phyloP scores from a whole-genome alignment of 1,140 invertebrate species.

The Magallana ariakensis region DNA sequence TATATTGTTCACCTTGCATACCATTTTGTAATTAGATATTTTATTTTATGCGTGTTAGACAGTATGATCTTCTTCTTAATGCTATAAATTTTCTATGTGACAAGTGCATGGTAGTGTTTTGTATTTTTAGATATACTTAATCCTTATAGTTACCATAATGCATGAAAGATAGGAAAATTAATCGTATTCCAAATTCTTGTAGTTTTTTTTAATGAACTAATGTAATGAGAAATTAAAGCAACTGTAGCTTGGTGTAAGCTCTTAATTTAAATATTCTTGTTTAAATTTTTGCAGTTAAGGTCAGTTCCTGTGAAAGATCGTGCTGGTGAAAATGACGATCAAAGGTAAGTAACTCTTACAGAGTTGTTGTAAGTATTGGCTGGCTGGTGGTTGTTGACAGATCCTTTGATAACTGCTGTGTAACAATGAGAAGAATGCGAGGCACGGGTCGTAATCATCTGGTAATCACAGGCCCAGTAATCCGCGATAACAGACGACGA shows the following conservation, averaged over 20 bases:
- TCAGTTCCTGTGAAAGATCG: not conserved
- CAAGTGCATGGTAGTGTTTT: too few species aligned
- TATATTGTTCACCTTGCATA: too few species aligned
- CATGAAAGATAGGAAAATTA: too few species aligned
- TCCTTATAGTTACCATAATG: too few species aligned
- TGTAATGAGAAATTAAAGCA: slow-evolving; percentile 9
- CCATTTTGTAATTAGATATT: too few species aligned
- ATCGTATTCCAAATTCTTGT: too few species aligned
- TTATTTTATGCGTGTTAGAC: too few species aligned
- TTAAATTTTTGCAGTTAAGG: not conserved
- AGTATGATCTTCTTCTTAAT: too few species aligned
- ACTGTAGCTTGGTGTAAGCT: not conserved
- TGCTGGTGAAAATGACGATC: not conserved
- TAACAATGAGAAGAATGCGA: slow-evolving; percentile 1
- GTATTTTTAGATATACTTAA: too few species aligned
- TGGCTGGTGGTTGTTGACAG: not conserved
- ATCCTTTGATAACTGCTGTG: not conserved
- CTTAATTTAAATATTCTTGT: not conserved
- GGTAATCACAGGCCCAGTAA: slow-evolving; percentile 4
- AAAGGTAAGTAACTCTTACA: slow-evolving; percentile 31
- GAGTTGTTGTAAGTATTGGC: not conserved
- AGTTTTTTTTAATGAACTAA: not conserved
- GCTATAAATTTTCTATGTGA: too few species aligned
- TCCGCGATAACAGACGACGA: not conserved
- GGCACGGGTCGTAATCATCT: not conserved